Percentiles rank a stretch among this genome's conserved stretches.
Conservation (phyloP, 2,797 vertebrate species). For the Microctenopoma steveboyesi region DNA sequence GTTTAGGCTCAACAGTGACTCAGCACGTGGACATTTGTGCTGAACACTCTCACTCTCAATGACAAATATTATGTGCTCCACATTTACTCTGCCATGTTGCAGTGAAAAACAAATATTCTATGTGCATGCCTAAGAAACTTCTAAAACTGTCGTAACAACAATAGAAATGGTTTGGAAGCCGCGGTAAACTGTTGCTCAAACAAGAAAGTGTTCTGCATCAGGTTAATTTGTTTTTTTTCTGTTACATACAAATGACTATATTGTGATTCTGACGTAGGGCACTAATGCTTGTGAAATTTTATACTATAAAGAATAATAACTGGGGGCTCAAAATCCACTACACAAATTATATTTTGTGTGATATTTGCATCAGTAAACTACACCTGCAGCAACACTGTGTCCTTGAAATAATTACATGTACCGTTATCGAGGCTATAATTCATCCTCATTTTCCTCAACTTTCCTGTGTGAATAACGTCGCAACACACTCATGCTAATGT, state of each 20-base stretch:
- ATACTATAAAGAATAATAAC: constrained; percentile 43
- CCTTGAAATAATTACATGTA: constrained; percentile 80
- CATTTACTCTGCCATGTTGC: background rate
- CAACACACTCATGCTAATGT: constrained; percentile 63
- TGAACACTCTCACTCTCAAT: constrained; percentile 57
- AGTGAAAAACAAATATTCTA: background rate
- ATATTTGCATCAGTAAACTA: constrained; percentile 70
- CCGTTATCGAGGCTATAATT: constrained; percentile 73
- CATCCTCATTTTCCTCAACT: constrained; percentile 79
- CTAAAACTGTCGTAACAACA: background rate
- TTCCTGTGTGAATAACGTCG: constrained; percentile 48
- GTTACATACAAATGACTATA: background rate
- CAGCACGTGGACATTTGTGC: constrained; percentile 68
- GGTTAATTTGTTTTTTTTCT: background rate
- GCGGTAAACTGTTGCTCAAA: background rate
- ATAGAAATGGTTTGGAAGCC: background rate
- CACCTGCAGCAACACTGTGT: constrained; percentile 73
- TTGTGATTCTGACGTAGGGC: background rate
- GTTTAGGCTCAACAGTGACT: constrained; percentile 70
- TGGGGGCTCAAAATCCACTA: constrained; percentile 34
- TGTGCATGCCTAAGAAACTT: background rate
- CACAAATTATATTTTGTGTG: constrained; percentile 61
- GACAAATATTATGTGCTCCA: constrained; percentile 27
- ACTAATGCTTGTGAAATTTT: constrained; percentile 19
- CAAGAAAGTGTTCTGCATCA: background rate